A percentile compares a stretch with the other conserved stretches of the same genome.
These are phyloP conservation scores for Toxotes chatareus DNA, from an alignment of 2,113 vertebrate genomes.

Conservation along the genomic window DNA sequence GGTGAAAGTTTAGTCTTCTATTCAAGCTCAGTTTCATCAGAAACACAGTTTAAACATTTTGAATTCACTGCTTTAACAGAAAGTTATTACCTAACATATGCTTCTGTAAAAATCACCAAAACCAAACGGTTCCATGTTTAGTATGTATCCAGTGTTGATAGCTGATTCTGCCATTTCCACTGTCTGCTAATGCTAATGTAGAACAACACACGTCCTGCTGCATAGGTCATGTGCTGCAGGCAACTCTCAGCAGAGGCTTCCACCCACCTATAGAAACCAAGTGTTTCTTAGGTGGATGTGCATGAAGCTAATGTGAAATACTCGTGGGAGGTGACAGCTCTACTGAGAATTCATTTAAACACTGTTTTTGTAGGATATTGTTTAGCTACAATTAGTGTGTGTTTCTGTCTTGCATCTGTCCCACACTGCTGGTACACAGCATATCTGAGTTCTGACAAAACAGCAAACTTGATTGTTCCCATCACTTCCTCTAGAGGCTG, in stretches of 20 bases:
- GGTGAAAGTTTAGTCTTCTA: background rate
- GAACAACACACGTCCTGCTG: background rate
- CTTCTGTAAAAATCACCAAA: background rate
- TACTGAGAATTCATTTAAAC: background rate
- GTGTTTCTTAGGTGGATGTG: background rate
- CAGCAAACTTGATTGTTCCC: background rate
- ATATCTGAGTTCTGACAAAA: background rate
- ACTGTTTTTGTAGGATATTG: background rate
- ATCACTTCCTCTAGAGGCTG: background rate
- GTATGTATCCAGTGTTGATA: background rate
- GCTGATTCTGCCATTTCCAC: background rate
- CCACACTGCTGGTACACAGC: background rate
- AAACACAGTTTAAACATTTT: background rate
- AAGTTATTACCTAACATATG: too few relatives aligned
- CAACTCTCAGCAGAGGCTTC: background rate
- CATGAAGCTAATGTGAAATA: background rate
- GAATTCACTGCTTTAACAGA: background rate
- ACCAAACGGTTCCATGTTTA: background rate
- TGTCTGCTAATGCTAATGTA: background rate
- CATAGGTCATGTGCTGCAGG: conserved; percentile 8
- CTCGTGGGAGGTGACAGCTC: background rate
- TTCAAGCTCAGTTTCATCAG: too few relatives aligned
- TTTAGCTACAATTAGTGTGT: background rate
- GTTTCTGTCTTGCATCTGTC: background rate
- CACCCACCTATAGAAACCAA: background rate